Percentiles rank a stretch among this genome's conserved stretches.
phyloP scores from a whole-genome alignment of 1,140 invertebrate genomes.

The Dinoponera quadriceps region DNA sequence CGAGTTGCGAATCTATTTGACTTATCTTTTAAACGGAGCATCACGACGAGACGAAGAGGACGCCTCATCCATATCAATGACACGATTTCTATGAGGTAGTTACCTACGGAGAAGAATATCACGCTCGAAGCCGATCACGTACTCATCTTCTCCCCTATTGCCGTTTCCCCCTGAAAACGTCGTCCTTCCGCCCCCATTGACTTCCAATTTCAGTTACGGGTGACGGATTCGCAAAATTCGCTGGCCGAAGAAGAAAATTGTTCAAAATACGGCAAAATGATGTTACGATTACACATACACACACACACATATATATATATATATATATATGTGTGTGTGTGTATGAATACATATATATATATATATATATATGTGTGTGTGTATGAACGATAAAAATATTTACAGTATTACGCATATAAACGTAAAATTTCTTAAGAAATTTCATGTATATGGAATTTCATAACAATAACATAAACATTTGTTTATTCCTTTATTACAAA shows the following conservation, averaged over 20 bases:
- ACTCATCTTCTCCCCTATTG: constrained; percentile 47
- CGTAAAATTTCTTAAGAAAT: too few species aligned
- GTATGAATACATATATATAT: too few species aligned
- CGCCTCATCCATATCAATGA: constrained; percentile 72
- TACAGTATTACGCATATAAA: too few species aligned
- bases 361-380: too few species aligned
- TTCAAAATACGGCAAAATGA: not conserved
- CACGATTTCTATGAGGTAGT: constrained; percentile 11
- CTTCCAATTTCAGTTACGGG: constrained; percentile 57
- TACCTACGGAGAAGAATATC: constrained; percentile 51
- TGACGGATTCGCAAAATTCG: constrained; percentile 29
- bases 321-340: too few species aligned
- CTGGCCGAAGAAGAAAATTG: not conserved
- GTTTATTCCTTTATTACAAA: constrained; percentile 71
- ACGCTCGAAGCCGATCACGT: constrained; percentile 66
- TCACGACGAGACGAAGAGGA: constrained; percentile 59
- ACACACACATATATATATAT: too few species aligned
- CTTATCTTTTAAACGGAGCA: constrained; percentile 70
- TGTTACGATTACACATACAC: too few species aligned
- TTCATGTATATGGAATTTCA: not conserved
- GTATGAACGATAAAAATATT: too few species aligned
- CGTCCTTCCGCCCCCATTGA: constrained; percentile 38
- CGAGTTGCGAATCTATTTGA: constrained; percentile 70
- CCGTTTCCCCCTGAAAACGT: constrained; percentile 37
- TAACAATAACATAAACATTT: constrained; percentile 15